Conservation (phyloP, 1,140 invertebrate species). For the Hyposmocoma kahamanoa region DNA sequence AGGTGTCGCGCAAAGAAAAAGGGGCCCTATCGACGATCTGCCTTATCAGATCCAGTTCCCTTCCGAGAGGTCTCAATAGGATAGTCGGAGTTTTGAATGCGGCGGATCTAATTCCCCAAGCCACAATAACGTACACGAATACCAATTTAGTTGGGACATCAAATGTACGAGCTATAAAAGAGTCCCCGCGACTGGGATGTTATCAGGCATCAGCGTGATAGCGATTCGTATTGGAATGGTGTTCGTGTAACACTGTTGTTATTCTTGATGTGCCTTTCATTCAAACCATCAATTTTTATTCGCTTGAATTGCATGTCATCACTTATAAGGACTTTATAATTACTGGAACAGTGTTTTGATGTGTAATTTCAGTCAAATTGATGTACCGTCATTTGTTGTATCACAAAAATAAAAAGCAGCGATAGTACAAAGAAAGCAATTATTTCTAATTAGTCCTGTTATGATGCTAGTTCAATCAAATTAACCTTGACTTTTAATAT, state of each 20-base stretch:
- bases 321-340: background rate
- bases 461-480: slow-evolving; percentile 17
- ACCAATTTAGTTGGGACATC: slow-evolving; percentile 51
- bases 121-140: slow-evolving; percentile 51
- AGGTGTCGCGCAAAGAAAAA: slow-evolving; percentile 71
- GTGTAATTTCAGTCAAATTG: too few relatives aligned
- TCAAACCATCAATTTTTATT: background rate
- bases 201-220: slow-evolving; percentile 39
- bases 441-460: slow-evolving; percentile 12
- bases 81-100: slow-evolving; percentile 56
- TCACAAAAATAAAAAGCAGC: background rate
- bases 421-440: background rate
- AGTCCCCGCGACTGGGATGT: slow-evolving; percentile 26
- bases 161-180: slow-evolving; percentile 34
- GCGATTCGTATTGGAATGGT: slow-evolving; percentile 19
- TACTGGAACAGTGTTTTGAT: background rate
- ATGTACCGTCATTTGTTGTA: background rate
- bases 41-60: slow-evolving; percentile 71
- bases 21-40: slow-evolving; percentile 65
- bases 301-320: background rate
- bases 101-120: slow-evolving; percentile 57
- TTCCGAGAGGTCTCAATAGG: slow-evolving; percentile 68
- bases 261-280: slow-evolving; percentile 6
- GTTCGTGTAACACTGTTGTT: slow-evolving; percentile 2
- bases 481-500: slow-evolving; percentile 20